Base-by-base conservation (phyloP, 2,888 invertebrate species). In the Oscheius sp. region DNA sequence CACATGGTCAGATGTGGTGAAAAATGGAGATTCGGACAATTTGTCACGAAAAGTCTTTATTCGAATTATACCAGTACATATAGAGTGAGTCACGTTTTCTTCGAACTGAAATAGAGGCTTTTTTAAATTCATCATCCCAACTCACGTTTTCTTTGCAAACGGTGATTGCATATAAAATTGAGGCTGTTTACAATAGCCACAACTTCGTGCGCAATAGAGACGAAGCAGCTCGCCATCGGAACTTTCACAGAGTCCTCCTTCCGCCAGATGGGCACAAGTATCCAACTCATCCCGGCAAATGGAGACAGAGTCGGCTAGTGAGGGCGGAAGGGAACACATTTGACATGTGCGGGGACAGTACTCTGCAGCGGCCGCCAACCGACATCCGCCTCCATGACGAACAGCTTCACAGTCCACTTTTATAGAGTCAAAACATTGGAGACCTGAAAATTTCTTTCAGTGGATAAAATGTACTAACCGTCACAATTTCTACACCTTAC, bases 391-490 rank as follows among this genome's bases (percentile, higher is more conserved):
- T 24, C 70, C 71, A 4, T 66, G 67, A 6, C 63, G 66, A 45
- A 75, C 77, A 62, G 78, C 77, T 22, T 67, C 73, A 56, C 80
- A 80, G 56, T 80, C 75, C n/a, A 80, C 75, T 61, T 80, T 80
- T 14, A 77, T 77, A 1, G 80, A 80, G 51, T 80, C 80, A 64
- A 71, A 73, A 41, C 80, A 80, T 24, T 73, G 71, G 14, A 71
- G 68, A 17, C 79, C 78, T 75, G 59, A 47, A 59, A 20, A 3
- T 24, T 47, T 2, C 24, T 47, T 47, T 6, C 47, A 12, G 2
- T 47, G 12, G 8, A 9, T 67, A 22, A 20, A 17, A 14, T 17
- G 44, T 56, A 32, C 17, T 14, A 38, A 74, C 80, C 79, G 62
- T 71, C 74, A 69, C 80, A 80, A 50, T 80, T 80, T 17, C 73